Conservation (phyloP, 2,797 vertebrate species). For the Spinus pinus region DNA sequence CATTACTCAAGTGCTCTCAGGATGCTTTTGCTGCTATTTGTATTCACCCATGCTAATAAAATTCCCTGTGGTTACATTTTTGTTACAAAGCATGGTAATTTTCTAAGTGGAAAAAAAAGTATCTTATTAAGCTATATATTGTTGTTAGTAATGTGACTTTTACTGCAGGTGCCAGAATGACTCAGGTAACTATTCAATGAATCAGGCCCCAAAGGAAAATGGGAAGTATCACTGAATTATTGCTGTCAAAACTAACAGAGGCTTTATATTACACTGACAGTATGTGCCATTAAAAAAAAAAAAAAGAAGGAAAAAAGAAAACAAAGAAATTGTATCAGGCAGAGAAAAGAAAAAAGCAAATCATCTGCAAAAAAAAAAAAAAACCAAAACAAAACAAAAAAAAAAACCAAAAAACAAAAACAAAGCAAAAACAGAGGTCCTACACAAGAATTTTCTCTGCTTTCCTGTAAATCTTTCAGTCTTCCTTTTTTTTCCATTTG, state of each 20-base stretch:
- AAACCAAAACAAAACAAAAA: neutral
- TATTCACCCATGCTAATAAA: neutral
- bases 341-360: neutral
- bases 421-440: neutral
- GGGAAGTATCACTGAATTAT: neutral
- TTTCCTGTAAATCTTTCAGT: neutral
- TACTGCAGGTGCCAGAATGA: neutral
- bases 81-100: neutral
- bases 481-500: neutral
- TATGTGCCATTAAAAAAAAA: neutral
- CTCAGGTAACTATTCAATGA: neutral
- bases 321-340: neutral
- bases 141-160: neutral
- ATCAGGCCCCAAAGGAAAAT: neutral
- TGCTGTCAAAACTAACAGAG: constrained; percentile 17
- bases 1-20: neutral
- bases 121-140: neutral
- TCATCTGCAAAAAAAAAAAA: fast-evolving
- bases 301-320: neutral
- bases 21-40: neutral
- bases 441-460: neutral
- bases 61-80: neutral
- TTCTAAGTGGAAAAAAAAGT: neutral
- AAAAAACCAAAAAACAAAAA: neutral
- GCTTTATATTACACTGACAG: neutral